Percentiles rank a stretch among this genome's conserved stretches.
These are phyloP conservation scores for Carassius carassius DNA, from an alignment of 2,113 vertebrate genomes.

Conservation along the genomic window DNA sequence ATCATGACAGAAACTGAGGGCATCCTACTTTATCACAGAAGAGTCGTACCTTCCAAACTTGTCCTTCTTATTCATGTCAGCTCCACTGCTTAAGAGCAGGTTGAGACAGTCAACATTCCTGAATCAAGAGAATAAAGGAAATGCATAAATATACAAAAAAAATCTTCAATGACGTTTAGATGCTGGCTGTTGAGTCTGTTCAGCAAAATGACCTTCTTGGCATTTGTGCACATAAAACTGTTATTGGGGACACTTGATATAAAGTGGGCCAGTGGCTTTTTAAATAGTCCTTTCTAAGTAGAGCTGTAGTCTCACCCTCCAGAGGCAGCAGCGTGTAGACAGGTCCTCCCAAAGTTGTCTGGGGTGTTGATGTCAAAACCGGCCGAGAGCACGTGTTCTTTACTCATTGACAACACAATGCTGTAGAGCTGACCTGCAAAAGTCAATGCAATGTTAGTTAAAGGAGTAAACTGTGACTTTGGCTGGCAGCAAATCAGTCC, in stretches of 20 bases:
- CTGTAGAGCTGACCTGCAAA: slow-evolving; percentile 91
- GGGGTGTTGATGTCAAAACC: slow-evolving; percentile 91
- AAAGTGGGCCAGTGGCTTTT: slow-evolving; percentile 12
- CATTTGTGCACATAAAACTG: background rate
- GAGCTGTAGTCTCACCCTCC: slow-evolving; percentile 81
- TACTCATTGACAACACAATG: slow-evolving; percentile 91
- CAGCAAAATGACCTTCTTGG: background rate
- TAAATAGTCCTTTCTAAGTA: slow-evolving; percentile 17
- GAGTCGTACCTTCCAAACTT: slow-evolving; percentile 85
- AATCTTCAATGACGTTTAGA: background rate
- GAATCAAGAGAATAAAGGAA: background rate
- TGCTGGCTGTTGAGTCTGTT: background rate
- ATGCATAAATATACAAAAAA: background rate
- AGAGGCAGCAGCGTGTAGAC: slow-evolving; percentile 95
- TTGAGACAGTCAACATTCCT: slow-evolving; percentile 96
- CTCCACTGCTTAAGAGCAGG: slow-evolving; percentile 88
- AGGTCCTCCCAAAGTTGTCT: slow-evolving; percentile 91
- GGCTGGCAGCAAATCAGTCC: background rate
- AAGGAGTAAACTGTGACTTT: background rate
- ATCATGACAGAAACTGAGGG: too few species aligned
- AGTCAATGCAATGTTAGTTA: background rate
- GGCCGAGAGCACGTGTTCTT: slow-evolving; percentile 85
- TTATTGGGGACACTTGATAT: background rate
- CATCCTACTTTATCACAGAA: too few species aligned
- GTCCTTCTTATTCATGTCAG: slow-evolving; percentile 88